These are phyloP conservation scores for Hydrozoanthus tunicans DNA, from an alignment of 64 coral and sea anemone species.

Conservation along the genomic window DNA sequence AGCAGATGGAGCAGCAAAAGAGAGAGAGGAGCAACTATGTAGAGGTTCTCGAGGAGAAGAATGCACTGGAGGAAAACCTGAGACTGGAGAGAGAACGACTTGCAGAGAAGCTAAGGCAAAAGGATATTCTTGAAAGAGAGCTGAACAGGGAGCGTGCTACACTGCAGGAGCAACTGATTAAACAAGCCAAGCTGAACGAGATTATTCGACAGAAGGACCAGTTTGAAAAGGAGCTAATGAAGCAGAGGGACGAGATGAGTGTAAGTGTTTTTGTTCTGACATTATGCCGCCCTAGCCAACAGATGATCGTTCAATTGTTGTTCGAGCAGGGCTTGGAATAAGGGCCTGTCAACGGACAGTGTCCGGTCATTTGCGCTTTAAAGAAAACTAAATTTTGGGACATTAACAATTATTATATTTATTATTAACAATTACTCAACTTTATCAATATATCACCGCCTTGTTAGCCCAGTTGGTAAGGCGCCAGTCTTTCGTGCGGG, in stretches of 20 bases:
- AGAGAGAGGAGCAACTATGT: conserved; percentile 89
- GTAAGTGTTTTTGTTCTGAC: conserved; percentile 3
- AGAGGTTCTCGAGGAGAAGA: conserved; percentile 93
- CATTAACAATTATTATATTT: too few species aligned
- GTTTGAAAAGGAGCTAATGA: conserved; percentile 92
- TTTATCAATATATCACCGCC: too few species aligned
- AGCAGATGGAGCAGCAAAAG: conserved; percentile 95
- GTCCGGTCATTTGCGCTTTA: too few species aligned
- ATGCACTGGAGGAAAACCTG: conserved; percentile 85
- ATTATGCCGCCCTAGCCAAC: background rate
- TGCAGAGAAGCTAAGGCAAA: conserved; percentile 90
- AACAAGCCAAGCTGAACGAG: conserved; percentile 96
- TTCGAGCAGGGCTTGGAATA: too few species aligned
- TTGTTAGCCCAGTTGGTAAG: too few species aligned
- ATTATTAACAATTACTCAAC: too few species aligned
- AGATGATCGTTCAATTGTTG: background rate
- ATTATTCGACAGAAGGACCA: conserved; percentile 91
- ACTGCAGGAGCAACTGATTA: conserved; percentile 89
- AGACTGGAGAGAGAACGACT: conserved; percentile 85
- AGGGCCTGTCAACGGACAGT: too few species aligned
- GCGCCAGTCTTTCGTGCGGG: too few species aligned
- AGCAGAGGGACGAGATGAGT: conserved; percentile 83
- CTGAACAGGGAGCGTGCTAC: conserved; percentile 86
- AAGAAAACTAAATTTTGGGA: too few species aligned
- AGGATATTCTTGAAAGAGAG: conserved; percentile 88